phyloP scores from a whole-genome alignment of 2,113 vertebrate species.

The Grallaria varia region DNA sequence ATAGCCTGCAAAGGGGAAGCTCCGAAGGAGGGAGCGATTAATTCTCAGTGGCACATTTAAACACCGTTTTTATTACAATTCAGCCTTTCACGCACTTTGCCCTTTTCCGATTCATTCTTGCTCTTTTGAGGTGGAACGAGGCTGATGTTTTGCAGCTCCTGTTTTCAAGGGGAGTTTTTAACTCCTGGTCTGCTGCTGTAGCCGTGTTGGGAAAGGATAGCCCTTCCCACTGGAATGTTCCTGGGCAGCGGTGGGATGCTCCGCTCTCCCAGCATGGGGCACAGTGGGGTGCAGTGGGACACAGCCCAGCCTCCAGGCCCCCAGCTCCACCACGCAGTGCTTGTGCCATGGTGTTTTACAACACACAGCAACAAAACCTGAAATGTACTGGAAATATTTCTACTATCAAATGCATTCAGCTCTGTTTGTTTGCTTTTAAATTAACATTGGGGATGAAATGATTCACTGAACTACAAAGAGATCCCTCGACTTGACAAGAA shows the following conservation, averaged over 20 bases:
- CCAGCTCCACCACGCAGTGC: rapidly evolving
- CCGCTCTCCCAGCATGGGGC: not conserved
- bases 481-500: constrained; percentile 50
- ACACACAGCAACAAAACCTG: not conserved
- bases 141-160: constrained; percentile 40
- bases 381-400: constrained; percentile 57
- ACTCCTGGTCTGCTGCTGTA: not conserved
- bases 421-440: constrained; percentile 67
- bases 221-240: not conserved
- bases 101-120: constrained; percentile 65
- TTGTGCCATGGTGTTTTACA: not conserved
- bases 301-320: not conserved
- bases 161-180: constrained; percentile 1
- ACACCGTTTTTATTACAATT: constrained; percentile 54
- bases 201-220: rapidly evolving
- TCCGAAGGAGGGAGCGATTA: constrained; percentile 24
- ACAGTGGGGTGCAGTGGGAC: not conserved
- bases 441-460: constrained; percentile 50
- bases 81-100: constrained; percentile 47
- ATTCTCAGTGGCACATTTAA: constrained; percentile 54
- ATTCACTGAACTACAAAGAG: constrained; percentile 65
- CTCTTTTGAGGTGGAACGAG: constrained; percentile 56
- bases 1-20: not conserved
- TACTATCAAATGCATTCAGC: constrained; percentile 27
- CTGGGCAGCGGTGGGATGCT: rapidly evolving